Evolutionary conservation across 2,797 vertebrate genomes (phyloP), one percentile per base, ranked within the genome.

Genomic region (Labroides dimidiatus): DNA sequence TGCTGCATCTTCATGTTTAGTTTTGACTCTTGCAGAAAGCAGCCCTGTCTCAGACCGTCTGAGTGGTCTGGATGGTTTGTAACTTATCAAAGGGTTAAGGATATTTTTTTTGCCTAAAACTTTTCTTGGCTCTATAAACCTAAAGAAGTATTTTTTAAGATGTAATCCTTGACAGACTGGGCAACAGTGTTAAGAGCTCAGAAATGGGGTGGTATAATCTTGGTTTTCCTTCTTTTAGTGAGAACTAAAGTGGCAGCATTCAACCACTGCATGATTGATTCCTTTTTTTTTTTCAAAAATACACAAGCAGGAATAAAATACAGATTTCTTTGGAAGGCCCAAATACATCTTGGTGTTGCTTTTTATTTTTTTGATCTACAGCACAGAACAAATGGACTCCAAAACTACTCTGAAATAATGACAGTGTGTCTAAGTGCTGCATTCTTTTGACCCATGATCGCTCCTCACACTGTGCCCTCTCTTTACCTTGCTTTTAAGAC

Each of bases 321-420:
- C 23, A 27, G 1, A 2, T 49, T 49, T n/a, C 9, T 17, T 14
- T 15, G 0, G 21, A 33, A 8, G 33, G 20, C 39, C 53, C 37
- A 67, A 39, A 39, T 33, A 6, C 36, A 43, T 37, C 3, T 8
- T 45, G 4, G n/a, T 44, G 11, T 27, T 27, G 24, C 24, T 27
- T 27, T 27, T 27, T 2, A 16, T 48, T 57, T 39, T 52, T n/a
- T 36, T 15, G n/a, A 6, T 36, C 50, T 14, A 1, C 3, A 44
- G 24, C 33, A 56, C 19, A 37, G 4, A 42, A n/a, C 13, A 47
- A 57, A 74, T 1, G 10, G 33, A 70, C 37, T 44, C 9, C 30
- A 2, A 64, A 68, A 64, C 30, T 76, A 73, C 50, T 54, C 19
- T 44, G 52, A 33, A 69, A 51, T 14, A 11, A 19, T 23, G 63